Conservation (phyloP, 2,113 vertebrate species). For the Hypanus sabinus region DNA sequence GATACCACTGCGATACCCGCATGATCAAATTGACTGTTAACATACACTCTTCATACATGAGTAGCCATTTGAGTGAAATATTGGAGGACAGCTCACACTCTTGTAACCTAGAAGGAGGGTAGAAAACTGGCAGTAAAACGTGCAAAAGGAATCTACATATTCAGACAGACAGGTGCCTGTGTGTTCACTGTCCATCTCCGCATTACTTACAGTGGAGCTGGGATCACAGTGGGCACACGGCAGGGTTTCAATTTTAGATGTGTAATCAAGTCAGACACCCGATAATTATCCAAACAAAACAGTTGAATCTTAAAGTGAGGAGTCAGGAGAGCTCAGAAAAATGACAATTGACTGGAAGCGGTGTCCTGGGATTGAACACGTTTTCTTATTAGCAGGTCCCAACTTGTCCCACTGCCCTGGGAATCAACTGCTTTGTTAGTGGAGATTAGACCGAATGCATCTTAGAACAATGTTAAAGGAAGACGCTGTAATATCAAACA, state of each 20-base stretch:
- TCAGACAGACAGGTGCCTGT: neutral
- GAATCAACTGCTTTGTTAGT: conserved; percentile 23
- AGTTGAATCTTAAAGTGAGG: conserved; percentile 17
- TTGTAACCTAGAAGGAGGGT: neutral
- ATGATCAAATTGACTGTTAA: conserved; percentile 26
- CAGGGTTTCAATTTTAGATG: conserved; percentile 34
- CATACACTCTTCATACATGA: conserved; percentile 11
- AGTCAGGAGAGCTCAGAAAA: conserved; percentile 24
- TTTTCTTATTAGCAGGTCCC: conserved; percentile 31
- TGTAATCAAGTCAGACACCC: conserved; percentile 33
- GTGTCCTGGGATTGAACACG: conserved; percentile 27
- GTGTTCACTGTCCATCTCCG: conserved; percentile 16
- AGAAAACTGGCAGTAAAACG: neutral
- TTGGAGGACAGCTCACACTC: conserved; percentile 21
- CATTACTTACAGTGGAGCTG: conserved; percentile 23
- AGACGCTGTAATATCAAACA: conserved; percentile 7
- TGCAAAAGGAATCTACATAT: conserved; percentile 7
- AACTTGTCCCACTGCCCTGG: conserved; percentile 23
- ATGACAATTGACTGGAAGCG: conserved; percentile 26
- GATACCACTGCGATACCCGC: neutral
- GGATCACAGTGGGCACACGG: neutral
- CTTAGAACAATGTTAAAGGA: conserved; percentile 1
- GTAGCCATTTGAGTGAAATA: conserved; percentile 16
- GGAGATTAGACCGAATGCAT: neutral
- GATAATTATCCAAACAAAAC: conserved; percentile 35